Base-by-base conservation (phyloP, 2,888 invertebrate species). In the Andricus quercusramuli region DNA sequence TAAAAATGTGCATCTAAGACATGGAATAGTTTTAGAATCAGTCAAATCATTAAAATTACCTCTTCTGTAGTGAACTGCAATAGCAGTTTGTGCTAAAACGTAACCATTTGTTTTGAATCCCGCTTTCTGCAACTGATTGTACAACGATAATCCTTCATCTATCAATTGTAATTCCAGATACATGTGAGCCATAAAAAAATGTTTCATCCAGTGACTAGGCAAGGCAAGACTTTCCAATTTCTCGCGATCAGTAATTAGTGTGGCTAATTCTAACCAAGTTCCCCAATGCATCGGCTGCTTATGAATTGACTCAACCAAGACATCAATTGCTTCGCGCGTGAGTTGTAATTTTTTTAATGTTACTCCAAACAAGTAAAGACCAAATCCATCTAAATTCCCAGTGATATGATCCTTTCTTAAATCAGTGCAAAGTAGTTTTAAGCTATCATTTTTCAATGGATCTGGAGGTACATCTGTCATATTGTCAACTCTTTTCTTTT, bases 161-260 rank as follows among this genome's bases (percentile, higher is more conserved):
- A 98, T 97, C 83, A 98, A 94, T 89, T 98, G 97, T 77, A 98
- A 94, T 91, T 99, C 98, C 79, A 98, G 94, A 93, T 97, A 98
- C 20, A 97, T 96, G 91, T 98, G 97, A 0, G 97, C 98, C 82
- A 97, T 94, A 92, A 99, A 99, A 90, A 99, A 97, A 86, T 97
- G 95, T 92, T 97, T 96, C 95, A 99, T 98, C 99, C 99, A 99
- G 93, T 98, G 98, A 85, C 96, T 95, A 0, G 98, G 98, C 65
- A 96, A 92, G 80, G 94, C 94, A 6, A 96, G 90, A 4, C 94
- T 94, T 81, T 95, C 94, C 29, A 96, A 90, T 77, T 96, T 96
- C 88, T 97, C 97, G 92, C 96, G 96, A 88, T 97, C 97, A 83
- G 96, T 95, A 78, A 99, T 96, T 2, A 99, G 93, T 13, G 96